These are phyloP conservation scores for Dunckerocampus dactyliophorus DNA, from an alignment of 2,113 vertebrate species.

Conservation along the genomic window DNA sequence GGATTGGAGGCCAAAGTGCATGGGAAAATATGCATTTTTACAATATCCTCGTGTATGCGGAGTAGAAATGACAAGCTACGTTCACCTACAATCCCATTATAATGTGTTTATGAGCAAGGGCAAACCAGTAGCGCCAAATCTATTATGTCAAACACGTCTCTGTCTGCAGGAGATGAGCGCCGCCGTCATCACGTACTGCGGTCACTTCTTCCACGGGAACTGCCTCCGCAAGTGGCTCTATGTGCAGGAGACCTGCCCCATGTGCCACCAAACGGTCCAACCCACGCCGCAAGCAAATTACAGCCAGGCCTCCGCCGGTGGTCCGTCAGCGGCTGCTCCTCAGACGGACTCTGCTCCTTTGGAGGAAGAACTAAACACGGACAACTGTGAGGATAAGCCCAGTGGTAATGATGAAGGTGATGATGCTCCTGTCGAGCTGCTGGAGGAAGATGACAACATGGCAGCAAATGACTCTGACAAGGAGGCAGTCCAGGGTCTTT, in stretches of 20 bases:
- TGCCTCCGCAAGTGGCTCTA: constrained; percentile 87
- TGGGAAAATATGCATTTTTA: no score
- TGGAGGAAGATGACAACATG: not conserved
- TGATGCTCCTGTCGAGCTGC: not conserved
- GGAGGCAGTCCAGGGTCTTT: constrained; percentile 13
- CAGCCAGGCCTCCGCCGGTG: no score
- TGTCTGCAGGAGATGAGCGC: constrained; percentile 76
- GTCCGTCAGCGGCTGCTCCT: no score
- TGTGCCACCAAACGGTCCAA: constrained; percentile 78
- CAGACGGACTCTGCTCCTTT: not conserved
- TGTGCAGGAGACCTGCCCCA: constrained; percentile 83
- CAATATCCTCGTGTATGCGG: no score
- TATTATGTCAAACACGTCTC: not conserved
- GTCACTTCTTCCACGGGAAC: constrained; percentile 79
- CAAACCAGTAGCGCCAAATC: no score
- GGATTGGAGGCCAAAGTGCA: no score
- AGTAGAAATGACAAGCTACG: no score
- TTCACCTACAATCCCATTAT: no score
- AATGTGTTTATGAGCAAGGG: no score
- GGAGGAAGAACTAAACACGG: not conserved
- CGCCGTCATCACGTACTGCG: constrained; percentile 78
- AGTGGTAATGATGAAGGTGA: no score
- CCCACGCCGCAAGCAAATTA: constrained; percentile 10
- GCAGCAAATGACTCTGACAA: not conserved
- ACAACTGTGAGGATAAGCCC: not conserved